These are phyloP conservation scores for Acanthaster planci DNA, from an alignment of 35 echinoderm and acorn worm genomes.

Conservation along the genomic window DNA sequence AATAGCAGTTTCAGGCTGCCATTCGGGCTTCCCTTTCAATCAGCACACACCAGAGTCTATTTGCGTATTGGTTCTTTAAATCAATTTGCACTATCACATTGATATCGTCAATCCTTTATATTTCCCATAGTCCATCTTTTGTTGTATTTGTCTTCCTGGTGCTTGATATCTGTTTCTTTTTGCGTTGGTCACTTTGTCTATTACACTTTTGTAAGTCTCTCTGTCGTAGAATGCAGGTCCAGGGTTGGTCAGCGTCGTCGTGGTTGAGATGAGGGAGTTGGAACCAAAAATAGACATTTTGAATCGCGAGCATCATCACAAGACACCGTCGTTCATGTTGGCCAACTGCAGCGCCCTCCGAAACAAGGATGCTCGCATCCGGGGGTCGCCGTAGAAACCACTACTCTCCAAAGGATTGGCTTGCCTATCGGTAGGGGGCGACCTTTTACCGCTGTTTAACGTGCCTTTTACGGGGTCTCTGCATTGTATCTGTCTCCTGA, in stretches of 20 bases:
- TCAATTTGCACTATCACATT: no score
- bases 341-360: conserved; percentile 8
- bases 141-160: no score
- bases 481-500: not conserved
- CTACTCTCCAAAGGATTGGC: conserved; percentile 20
- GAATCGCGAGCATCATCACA: not conserved
- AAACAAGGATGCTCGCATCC: not conserved
- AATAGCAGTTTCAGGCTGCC: no score
- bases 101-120: no score
- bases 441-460: conserved; percentile 36
- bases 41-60: no score
- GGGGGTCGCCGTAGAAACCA: not conserved
- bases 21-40: no score
- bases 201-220: not conserved
- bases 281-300: conserved; percentile 15
- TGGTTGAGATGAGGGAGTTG: not conserved
- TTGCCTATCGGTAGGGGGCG: not conserved
- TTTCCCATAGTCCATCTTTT: no score
- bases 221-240: not conserved
- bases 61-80: no score
- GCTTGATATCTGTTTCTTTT: no score
- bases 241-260: not conserved
- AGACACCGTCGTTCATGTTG: not conserved
- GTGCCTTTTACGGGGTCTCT: conserved; percentile 1
- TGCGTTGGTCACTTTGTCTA: no score